Conservation (phyloP, 2,888 invertebrate genomes). For the Neria commutata region DNA sequence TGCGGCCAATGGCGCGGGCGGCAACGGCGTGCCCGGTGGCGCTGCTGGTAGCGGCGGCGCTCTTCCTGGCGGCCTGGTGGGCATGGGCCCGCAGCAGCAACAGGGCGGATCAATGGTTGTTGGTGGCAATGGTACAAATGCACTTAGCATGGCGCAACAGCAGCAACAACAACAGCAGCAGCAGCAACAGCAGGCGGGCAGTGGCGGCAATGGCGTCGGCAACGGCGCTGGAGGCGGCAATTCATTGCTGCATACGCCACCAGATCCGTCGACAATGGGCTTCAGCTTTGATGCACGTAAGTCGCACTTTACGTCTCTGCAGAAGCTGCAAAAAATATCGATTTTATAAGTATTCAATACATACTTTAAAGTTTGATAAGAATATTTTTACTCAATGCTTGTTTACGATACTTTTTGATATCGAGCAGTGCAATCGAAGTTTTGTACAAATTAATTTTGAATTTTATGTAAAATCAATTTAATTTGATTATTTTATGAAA, state of each 20-base stretch:
- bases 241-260: slow-evolving; percentile 57
- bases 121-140: slow-evolving; percentile 54
- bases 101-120: slow-evolving; percentile 17
- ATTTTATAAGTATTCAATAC: not conserved
- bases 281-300: slow-evolving; percentile 61
- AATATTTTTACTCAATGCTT: too few species aligned
- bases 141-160: slow-evolving; percentile 47
- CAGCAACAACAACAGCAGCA: slow-evolving; percentile 35
- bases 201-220: slow-evolving; percentile 16
- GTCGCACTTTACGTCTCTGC: too few species aligned
- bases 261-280: slow-evolving; percentile 58
- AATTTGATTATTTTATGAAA: too few species aligned
- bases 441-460: too few species aligned
- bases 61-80: slow-evolving; percentile 32
- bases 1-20: slow-evolving; percentile 29
- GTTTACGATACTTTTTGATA: too few species aligned
- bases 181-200: slow-evolving; percentile 36
- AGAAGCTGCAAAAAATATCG: not conserved
- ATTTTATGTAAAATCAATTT: too few species aligned
- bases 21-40: slow-evolving; percentile 42
- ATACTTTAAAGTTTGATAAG: too few species aligned
- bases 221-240: slow-evolving; percentile 38
- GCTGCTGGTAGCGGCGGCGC: slow-evolving; percentile 46
- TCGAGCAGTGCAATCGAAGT: too few species aligned
- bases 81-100: too few species aligned